Percentiles rank a stretch among this genome's conserved stretches.
These are phyloP conservation scores for Sisor rabdophorus DNA, from an alignment of 2,113 vertebrate genomes.

Conservation along the genomic window DNA sequence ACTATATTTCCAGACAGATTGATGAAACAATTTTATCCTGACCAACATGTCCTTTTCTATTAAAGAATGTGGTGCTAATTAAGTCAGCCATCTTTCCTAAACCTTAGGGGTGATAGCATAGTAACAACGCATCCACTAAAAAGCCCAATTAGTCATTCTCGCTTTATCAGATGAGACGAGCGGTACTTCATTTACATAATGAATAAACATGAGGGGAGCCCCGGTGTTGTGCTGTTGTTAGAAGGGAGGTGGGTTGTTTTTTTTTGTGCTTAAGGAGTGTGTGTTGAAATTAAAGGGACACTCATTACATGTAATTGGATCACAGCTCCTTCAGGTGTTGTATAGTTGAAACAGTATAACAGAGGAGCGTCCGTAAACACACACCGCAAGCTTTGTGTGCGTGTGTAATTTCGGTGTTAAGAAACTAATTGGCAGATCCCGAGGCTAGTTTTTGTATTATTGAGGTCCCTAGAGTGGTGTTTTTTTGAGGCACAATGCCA, in stretches of 20 bases:
- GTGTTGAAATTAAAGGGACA: conserved; percentile 40
- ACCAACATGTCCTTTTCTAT: conserved; percentile 25
- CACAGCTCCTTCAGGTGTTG: conserved; percentile 38
- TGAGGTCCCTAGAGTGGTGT: conserved; percentile 4
- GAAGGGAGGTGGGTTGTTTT: background rate
- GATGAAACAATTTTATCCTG: conserved; percentile 20
- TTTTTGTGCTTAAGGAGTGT: conserved; percentile 33
- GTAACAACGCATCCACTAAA: conserved; percentile 41
- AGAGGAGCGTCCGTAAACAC: conserved; percentile 14
- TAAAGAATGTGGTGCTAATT: conserved; percentile 29
- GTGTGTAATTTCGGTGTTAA: background rate
- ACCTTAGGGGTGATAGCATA: conserved; percentile 38
- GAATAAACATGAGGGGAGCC: conserved; percentile 47
- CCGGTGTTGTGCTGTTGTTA: conserved; percentile 19
- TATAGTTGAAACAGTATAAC: conserved; percentile 25
- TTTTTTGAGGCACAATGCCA: conserved; percentile 20
- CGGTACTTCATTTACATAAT: conserved; percentile 43
- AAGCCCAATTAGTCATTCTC: conserved; percentile 45
- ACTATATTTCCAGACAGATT: background rate
- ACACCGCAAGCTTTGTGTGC: background rate
- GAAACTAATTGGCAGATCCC: conserved; percentile 13
- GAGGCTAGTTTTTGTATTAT: conserved; percentile 9
- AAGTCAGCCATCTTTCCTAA: conserved; percentile 34
- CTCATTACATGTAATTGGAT: conserved; percentile 46
- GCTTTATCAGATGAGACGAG: conserved; percentile 45